Conservation (phyloP, 1,140 invertebrate genomes). For the Fopius arisanus region DNA sequence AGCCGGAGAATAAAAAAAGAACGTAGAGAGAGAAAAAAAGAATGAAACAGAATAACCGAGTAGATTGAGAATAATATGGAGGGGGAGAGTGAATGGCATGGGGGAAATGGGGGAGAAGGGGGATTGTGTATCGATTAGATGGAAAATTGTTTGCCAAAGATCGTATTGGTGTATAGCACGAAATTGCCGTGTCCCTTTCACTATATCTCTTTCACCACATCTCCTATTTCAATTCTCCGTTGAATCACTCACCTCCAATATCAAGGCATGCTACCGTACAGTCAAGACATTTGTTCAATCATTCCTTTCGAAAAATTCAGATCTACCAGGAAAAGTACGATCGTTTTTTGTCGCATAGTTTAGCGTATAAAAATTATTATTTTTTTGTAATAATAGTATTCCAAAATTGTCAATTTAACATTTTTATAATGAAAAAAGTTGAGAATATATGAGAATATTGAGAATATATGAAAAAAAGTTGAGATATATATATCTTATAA, state of each 20-base stretch:
- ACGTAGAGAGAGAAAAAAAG: not conserved
- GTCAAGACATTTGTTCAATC: too few relatives aligned
- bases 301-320: too few relatives aligned
- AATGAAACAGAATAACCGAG: not conserved
- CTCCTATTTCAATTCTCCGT: not conserved
- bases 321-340: too few relatives aligned
- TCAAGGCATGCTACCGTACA: too few relatives aligned
- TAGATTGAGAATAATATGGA: not conserved
- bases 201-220: constrained; percentile 1
- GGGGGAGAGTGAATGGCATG: not conserved
- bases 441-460: too few relatives aligned
- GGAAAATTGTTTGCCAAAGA: constrained; percentile 27
- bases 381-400: too few relatives aligned
- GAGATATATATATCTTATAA: too few relatives aligned
- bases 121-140: constrained; percentile 25
- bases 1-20: not conserved
- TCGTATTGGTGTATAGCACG: constrained; percentile 22
- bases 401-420: too few relatives aligned
- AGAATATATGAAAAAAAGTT: too few relatives aligned
- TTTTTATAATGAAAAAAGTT: too few relatives aligned
- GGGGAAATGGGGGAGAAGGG: not conserved
- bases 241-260: not conserved
- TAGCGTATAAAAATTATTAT: too few relatives aligned
- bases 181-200: constrained; percentile 18
- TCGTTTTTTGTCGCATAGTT: too few relatives aligned